A percentile compares a stretch with the other conserved stretches of the same genome.
These are phyloP conservation scores for Salarias fasciatus DNA, from an alignment of 2,797 vertebrate genomes.

Conservation along the genomic window DNA sequence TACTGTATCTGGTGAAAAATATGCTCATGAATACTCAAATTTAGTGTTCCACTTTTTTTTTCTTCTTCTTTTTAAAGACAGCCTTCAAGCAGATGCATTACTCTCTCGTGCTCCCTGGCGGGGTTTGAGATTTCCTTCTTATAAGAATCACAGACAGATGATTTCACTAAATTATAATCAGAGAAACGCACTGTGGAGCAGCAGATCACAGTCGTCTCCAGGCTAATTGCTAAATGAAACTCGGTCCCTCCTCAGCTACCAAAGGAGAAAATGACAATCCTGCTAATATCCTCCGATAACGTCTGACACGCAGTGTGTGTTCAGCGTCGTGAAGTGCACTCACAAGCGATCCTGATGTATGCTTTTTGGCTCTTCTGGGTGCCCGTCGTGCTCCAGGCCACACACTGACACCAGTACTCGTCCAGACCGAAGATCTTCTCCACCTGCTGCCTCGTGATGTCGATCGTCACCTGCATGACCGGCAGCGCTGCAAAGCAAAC, in stretches of 20 bases:
- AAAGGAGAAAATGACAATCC: conserved; percentile 14
- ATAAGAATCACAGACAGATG: conserved; percentile 36
- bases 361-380: conserved; percentile 99
- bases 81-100: conserved; percentile 49
- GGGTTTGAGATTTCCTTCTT: conserved; percentile 33
- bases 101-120: conserved; percentile 16
- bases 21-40: conserved; percentile 75
- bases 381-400: conserved; percentile 98
- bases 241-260: conserved; percentile 36
- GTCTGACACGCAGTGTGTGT: conserved; percentile 21
- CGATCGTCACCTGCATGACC: conserved; percentile 94
- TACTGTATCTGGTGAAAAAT: conserved; percentile 68
- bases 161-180: conserved; percentile 65
- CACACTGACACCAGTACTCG: conserved; percentile 99
- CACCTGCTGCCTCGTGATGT: conserved; percentile 98
- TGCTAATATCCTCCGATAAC: conserved; percentile 29
- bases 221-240: conserved; percentile 65
- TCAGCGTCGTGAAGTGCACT: conserved; percentile 73
- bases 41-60: conserved; percentile 56
- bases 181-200: conserved; percentile 56
- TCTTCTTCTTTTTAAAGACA: conserved; percentile 38
- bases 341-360: conserved; percentile 95
- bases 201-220: conserved; percentile 54
- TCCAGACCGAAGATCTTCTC: conserved; percentile 98
- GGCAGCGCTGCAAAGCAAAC: conserved; percentile 86